Percentiles rank a stretch among this genome's conserved stretches.
Conservation (phyloP, 2,113 vertebrate genomes). For the Lathamus discolor region DNA sequence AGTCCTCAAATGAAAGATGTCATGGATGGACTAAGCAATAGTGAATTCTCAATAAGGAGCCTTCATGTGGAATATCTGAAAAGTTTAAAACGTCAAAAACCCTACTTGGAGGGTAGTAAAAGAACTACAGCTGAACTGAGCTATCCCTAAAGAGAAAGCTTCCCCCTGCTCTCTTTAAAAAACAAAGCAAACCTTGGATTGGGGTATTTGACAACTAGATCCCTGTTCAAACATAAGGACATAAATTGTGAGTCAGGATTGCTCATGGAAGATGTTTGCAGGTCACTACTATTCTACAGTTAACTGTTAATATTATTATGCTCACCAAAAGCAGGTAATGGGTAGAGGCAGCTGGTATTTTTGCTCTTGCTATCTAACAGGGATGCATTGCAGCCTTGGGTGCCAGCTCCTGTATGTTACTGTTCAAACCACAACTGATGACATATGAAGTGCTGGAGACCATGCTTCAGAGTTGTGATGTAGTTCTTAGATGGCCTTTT, state of each 20-base stretch:
- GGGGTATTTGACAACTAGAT: not conserved
- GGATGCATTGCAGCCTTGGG: not conserved
- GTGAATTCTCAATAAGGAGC: not conserved
- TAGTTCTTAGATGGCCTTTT: not conserved
- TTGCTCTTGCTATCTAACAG: not conserved
- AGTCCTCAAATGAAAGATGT: not conserved
- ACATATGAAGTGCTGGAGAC: not conserved
- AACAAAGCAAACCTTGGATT: not conserved
- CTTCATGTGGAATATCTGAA: not conserved
- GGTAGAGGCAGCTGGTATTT: not conserved
- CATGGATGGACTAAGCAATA: not conserved
- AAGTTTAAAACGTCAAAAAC: not conserved
- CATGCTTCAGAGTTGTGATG: not conserved
- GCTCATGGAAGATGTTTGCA: not conserved
- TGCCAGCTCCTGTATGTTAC: fast-evolving
- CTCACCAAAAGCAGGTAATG: not conserved
- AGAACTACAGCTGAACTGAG: not conserved
- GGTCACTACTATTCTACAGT: not conserved
- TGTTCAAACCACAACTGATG: not conserved
- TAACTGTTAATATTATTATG: not conserved
- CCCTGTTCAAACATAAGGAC: not conserved
- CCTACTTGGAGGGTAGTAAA: not conserved
- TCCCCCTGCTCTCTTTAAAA: not conserved
- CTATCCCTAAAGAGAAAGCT: not conserved
- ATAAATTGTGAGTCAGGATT: not conserved